phyloP scores from a whole-genome alignment of 2,888 invertebrate species.

The Melieria picta region DNA sequence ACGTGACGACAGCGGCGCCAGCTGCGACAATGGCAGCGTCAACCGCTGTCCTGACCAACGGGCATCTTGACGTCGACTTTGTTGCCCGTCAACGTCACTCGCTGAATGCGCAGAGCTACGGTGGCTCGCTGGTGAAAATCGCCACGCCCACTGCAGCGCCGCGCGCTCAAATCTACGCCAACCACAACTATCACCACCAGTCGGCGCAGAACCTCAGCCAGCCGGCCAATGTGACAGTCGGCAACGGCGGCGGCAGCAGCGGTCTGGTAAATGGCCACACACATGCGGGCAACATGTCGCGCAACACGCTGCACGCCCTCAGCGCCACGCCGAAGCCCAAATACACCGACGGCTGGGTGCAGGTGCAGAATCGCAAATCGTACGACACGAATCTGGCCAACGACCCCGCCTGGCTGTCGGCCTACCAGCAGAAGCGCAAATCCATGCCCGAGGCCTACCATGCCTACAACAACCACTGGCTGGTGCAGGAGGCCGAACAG shows the following conservation, averaged over 20 bases:
- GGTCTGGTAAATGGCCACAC: slow-evolving; percentile 60
- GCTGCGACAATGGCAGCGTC: slow-evolving; percentile 38
- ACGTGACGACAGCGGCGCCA: slow-evolving; percentile 42
- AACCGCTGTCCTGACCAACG: slow-evolving; percentile 37
- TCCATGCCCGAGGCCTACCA: slow-evolving; percentile 67
- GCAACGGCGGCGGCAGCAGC: slow-evolving; percentile 7
- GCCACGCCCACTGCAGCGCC: slow-evolving; percentile 50
- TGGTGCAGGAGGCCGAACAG: slow-evolving; percentile 93
- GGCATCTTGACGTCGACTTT: slow-evolving; percentile 48
- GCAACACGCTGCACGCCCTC: slow-evolving; percentile 75
- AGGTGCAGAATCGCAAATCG: slow-evolving; percentile 60
- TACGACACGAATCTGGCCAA: slow-evolving; percentile 55
- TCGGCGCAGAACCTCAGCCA: slow-evolving; percentile 54
- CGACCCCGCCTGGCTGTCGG: slow-evolving; percentile 67
- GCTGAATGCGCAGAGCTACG: slow-evolving; percentile 47
- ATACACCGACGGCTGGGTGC: slow-evolving; percentile 70
- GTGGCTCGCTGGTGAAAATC: slow-evolving; percentile 59
- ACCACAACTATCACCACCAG: slow-evolving; percentile 53
- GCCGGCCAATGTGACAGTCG: slow-evolving; percentile 17
- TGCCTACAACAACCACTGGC: slow-evolving; percentile 78
- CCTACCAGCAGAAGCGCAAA: slow-evolving; percentile 77
- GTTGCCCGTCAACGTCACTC: slow-evolving; percentile 48
- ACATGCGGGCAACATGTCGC: slow-evolving; percentile 70
- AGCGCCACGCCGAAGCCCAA: slow-evolving; percentile 83
- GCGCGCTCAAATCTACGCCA: slow-evolving; percentile 42